These are phyloP conservation scores for Corvus moneduloides DNA, from an alignment of 2,113 vertebrate species.

Conservation along the genomic window DNA sequence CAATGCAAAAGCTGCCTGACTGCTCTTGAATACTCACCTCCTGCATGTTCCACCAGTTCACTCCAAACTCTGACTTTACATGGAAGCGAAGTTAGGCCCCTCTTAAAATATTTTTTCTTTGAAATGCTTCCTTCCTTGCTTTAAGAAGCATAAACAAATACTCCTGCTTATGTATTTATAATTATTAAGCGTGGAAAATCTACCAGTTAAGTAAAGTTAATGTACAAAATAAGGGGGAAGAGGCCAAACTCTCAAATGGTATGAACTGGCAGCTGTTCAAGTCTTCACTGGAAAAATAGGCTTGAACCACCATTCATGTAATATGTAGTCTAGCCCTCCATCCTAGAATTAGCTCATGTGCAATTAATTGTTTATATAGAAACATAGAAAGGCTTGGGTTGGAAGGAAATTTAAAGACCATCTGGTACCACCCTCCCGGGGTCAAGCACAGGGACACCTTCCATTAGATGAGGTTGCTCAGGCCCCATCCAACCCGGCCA, in stretches of 20 bases:
- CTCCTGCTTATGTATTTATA: not conserved
- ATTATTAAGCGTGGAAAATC: not conserved
- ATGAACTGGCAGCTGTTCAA: not conserved
- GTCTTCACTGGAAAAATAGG: not conserved
- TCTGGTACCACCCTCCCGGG: not conserved
- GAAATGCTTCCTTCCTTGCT: not conserved
- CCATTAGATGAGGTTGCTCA: not conserved
- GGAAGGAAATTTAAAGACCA: not conserved
- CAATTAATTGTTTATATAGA: not conserved
- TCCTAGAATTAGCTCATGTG: not conserved
- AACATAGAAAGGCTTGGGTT: not conserved
- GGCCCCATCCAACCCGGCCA: not conserved
- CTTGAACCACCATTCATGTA: not conserved
- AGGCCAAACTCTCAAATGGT: not conserved
- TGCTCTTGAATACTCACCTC: not conserved
- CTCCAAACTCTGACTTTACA: not conserved
- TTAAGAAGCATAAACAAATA: constrained; percentile 5
- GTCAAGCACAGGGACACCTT: not conserved
- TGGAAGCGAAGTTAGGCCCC: not conserved
- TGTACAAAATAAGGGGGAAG: not conserved
- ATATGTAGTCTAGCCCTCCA: not conserved
- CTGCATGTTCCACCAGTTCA: rapidly evolving
- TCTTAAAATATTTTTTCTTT: not conserved
- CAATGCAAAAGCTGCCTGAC: not conserved
- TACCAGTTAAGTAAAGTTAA: not conserved